Base-by-base conservation (phyloP, 2,888 invertebrate genomes). In the Rhodophaea formosa region DNA sequence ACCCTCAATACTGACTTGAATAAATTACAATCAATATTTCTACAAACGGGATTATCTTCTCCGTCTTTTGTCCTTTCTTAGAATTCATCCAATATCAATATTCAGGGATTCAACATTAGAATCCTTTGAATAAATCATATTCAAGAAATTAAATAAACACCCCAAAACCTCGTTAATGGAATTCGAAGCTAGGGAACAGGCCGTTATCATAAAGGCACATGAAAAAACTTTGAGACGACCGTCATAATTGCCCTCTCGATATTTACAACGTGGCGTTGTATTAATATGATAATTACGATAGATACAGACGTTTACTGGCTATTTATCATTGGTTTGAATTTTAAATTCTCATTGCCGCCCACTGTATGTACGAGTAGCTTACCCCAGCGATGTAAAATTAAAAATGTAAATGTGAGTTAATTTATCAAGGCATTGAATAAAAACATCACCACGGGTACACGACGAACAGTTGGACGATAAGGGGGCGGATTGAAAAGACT, bases 401-500 rank as follows among this genome's bases (percentile, higher is more conserved):
- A 71, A 72, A 66, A 77, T 75, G 67, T 64, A 69, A 73, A 74
- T 73, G 52, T 60, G 67, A 68, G 60, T 58, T 62, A 63, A 70
- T 73, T 73, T 69, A 71, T 70, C 67, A 63, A 60, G 60, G 62
- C 80, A 82, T 84, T 79, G 76, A 83, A 75, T 74, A 70, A 70
- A 81, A 80, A 82, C 75, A 77, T 75, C 73, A 74, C 76, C 74
- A 67, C 77, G 74, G 67, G 68, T 74, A 75, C 65, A 74, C 69
- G 68, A 67, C 65, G 60, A 69, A 67, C 67, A 63, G 23, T 46
- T 63, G 61, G 60, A 60, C 64, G 66, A 60, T 56, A 68, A 80
- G 80, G 84, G 85, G 80, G 64, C 60, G 73, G 75, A 77, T 75
- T 80, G 73, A 80, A 83, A 80, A 80, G 79, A 71, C 65, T 73